Percentiles rank a stretch among this genome's conserved stretches.
These are phyloP conservation scores for Masnerella sp. DNA, from an alignment of 2,888 invertebrate species.

Conservation along the genomic window DNA sequence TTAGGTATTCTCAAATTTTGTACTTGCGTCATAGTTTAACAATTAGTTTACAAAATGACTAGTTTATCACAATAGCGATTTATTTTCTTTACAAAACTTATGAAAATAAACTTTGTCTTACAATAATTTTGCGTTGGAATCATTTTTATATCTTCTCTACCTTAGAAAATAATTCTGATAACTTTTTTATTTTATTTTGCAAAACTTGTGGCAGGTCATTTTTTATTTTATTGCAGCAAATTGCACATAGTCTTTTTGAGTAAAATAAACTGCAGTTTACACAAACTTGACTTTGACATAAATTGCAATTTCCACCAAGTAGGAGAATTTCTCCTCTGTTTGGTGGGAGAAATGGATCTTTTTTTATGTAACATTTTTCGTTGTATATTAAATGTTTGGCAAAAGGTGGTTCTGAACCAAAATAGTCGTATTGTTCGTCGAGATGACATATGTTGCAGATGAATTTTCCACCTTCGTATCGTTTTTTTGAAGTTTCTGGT, in stretches of 20 bases:
- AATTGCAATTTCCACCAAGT: slow-evolving; percentile 86
- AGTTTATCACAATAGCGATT: too few relatives aligned
- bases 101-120: too few relatives aligned
- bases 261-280: slow-evolving; percentile 91
- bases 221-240: slow-evolving; percentile 82
- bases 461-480: slow-evolving; percentile 80
- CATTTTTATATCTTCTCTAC: too few relatives aligned
- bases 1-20: too few relatives aligned
- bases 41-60: too few relatives aligned
- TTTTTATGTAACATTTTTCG: slow-evolving; percentile 88
- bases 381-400: slow-evolving; percentile 82
- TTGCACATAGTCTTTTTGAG: slow-evolving; percentile 84
- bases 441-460: slow-evolving; percentile 83
- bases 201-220: slow-evolving; percentile 85
- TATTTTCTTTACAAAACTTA: too few relatives aligned
- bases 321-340: slow-evolving; percentile 87
- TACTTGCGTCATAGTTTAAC: too few relatives aligned
- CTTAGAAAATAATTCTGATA: too few relatives aligned
- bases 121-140: too few relatives aligned
- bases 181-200: slow-evolving; percentile 80
- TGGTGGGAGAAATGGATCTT: slow-evolving; percentile 89
- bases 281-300: slow-evolving; percentile 85
- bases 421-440: slow-evolving; percentile 86
- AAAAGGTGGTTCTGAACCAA: slow-evolving; percentile 87
- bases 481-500: too few relatives aligned